Evolutionary conservation across 2,113 vertebrate genomes (phyloP).

Genomic region (Morone saxatilis): DNA sequence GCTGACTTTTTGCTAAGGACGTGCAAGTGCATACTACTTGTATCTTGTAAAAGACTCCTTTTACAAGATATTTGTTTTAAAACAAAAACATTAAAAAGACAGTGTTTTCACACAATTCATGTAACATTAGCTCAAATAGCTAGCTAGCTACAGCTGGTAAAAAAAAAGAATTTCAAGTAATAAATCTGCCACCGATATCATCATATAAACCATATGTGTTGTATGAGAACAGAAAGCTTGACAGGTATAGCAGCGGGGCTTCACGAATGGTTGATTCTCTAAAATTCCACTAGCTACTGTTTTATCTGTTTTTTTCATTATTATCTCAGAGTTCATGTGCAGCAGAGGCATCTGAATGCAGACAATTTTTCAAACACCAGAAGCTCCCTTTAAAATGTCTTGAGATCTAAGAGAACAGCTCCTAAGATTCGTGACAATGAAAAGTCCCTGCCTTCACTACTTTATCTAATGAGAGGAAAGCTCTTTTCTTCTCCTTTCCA

Average conservation of each 20-base stretch:
- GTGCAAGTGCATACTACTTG: neutral
- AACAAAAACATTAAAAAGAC: neutral
- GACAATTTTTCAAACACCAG: conserved; percentile 18
- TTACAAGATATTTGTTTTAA: neutral
- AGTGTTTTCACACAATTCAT: neutral
- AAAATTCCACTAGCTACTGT: neutral
- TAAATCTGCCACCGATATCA: neutral
- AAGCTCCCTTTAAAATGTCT: conserved; percentile 15
- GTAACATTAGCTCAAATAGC: neutral
- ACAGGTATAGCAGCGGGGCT: neutral
- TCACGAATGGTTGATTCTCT: neutral
- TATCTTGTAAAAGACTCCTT: too few relatives aligned
- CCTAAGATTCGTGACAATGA: conserved; percentile 38
- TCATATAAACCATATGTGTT: neutral
- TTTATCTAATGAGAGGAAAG: conserved; percentile 52
- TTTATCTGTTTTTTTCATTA: conserved; percentile 28
- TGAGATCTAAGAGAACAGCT: conserved; percentile 31
- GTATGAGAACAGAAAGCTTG: neutral
- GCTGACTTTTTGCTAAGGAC: neutral
- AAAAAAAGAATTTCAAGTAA: neutral
- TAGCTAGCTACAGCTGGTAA: too few relatives aligned
- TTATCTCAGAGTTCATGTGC: conserved; percentile 34
- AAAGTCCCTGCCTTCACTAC: conserved; percentile 17
- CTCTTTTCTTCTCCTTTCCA: conserved; percentile 29
- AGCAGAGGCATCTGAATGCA: neutral